Evolutionary conservation across 2,113 vertebrate genomes (phyloP).

Genomic region (Xiphophorus couchianus): DNA sequence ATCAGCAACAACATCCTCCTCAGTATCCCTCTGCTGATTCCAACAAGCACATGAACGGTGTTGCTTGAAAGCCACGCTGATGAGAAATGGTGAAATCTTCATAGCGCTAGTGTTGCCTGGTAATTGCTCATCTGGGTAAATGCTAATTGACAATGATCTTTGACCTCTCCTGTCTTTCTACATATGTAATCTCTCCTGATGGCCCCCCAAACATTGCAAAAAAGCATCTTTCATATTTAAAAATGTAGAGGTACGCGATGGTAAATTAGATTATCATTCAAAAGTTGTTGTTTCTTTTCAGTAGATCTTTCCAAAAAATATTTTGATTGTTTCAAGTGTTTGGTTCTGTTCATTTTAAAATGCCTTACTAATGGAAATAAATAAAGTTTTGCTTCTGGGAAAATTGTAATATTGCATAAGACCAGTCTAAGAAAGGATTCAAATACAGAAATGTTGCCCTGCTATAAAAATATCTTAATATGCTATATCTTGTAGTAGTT

Average conservation of each 20-base stretch:
- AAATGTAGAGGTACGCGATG: not conserved
- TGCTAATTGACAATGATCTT: constrained; percentile 75
- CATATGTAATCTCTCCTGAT: constrained; percentile 58
- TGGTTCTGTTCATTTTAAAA: too few species aligned
- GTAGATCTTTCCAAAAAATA: too few species aligned
- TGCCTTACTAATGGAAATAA: not conserved
- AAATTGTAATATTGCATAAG: not conserved
- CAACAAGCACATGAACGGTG: constrained; percentile 65
- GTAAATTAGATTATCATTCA: not conserved
- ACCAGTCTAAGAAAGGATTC: not conserved
- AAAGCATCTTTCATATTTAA: not conserved
- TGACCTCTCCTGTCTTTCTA: constrained; percentile 59
- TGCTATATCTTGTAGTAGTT: too few species aligned
- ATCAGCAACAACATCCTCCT: constrained; percentile 68
- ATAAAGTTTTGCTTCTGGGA: not conserved
- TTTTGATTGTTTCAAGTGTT: too few species aligned
- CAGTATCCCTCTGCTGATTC: constrained; percentile 63
- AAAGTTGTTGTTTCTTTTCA: too few species aligned
- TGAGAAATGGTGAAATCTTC: constrained; percentile 75
- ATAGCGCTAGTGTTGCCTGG: constrained; percentile 63
- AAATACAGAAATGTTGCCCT: too few species aligned
- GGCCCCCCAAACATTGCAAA: constrained; percentile 40
- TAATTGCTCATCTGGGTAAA: constrained; percentile 75
- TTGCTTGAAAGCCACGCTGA: constrained; percentile 68
- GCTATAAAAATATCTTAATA: too few species aligned